Evolutionary conservation across 2,113 vertebrate genomes (phyloP), one percentile per base, ranked within the genome.

Genomic region (Procapra przewalskii): DNA sequence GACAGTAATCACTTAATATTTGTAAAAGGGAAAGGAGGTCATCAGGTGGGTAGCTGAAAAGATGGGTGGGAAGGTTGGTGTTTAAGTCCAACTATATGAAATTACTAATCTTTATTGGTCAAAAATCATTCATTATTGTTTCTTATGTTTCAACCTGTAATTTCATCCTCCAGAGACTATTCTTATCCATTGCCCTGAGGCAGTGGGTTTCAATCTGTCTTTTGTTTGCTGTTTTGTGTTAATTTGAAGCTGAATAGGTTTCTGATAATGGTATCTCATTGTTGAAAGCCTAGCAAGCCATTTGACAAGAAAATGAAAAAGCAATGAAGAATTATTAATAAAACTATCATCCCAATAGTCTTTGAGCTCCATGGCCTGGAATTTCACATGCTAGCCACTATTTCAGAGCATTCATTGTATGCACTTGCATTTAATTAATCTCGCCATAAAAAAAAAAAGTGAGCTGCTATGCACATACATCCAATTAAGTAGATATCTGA

Each of bases 401-500:
- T 67, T 95, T 97, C n/a, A 54, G 59, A 85, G 13, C 48, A 64
- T 62, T 60, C 59, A 75, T 86, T 87, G 62, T 92, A 48, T 95
- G 80, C 15, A 6, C 62, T 71, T 89, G 55, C 96, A 97, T 91
- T 93, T 97, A 97, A 97, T 98, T 97, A 97, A 90, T 95, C 91
- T 91, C 59, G 12, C 84, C 60, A 82, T 95, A 60, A 59, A 89
- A 95, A 95, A 48, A 48, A 45, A 98, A 94, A 79, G 82, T 80
- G 91, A 93, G 94, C 54, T 0, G 0, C 82, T 97, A 36, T 94
- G 83, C 83, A 90, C 96, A 97, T 97, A 97, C 50, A 97, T 97
- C 96, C 94, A 97, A 97, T 97, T 98, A 98, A 98, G 83, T 91
- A 90, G 96, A 97, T 97, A 84, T 96, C 96, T 94, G 94, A 96